Evolutionary conservation across 2,888 invertebrate species (phyloP).

Genomic region (Coremacera marginata): DNA sequence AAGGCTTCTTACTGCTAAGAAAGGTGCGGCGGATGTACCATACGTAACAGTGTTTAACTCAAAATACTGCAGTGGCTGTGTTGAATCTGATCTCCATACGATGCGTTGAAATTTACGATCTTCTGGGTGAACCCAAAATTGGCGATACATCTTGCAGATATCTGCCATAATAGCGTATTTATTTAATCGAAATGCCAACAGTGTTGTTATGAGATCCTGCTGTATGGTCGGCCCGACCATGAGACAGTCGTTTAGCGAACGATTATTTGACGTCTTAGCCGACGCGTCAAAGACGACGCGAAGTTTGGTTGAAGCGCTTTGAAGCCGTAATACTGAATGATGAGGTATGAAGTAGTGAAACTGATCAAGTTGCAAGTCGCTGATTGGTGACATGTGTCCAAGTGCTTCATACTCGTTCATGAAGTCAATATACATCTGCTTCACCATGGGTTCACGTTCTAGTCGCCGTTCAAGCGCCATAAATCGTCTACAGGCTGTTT

Average conservation of each 20-base stretch:
- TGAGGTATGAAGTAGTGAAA: conserved; percentile 41
- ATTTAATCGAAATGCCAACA: conserved; percentile 17
- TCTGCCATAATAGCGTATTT: conserved; percentile 24
- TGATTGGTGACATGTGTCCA: conserved; percentile 40
- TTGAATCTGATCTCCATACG: conserved; percentile 21
- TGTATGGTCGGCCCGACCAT: conserved; percentile 32
- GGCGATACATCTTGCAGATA: conserved; percentile 38
- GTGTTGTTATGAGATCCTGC: conserved; percentile 22
- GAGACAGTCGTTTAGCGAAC: conserved; percentile 38
- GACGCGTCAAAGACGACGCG: neutral
- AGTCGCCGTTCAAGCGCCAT: conserved; percentile 39
- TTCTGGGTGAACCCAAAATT: conserved; percentile 19
- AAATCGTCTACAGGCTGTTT: conserved; percentile 42
- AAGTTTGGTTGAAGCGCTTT: neutral
- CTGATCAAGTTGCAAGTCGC: neutral
- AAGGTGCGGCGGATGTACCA: conserved; percentile 43
- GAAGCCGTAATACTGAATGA: conserved; percentile 25
- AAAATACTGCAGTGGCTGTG: conserved; percentile 14
- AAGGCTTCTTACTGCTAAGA: conserved; percentile 36
- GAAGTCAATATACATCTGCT: conserved; percentile 39
- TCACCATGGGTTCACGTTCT: conserved; percentile 38
- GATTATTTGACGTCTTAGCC: conserved; percentile 25
- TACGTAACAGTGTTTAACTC: conserved; percentile 35
- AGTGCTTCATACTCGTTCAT: conserved; percentile 44
- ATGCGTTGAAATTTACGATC: conserved; percentile 34